phyloP scores from a whole-genome alignment of 1,140 invertebrate genomes.

The Heliconius hewitsoni region DNA sequence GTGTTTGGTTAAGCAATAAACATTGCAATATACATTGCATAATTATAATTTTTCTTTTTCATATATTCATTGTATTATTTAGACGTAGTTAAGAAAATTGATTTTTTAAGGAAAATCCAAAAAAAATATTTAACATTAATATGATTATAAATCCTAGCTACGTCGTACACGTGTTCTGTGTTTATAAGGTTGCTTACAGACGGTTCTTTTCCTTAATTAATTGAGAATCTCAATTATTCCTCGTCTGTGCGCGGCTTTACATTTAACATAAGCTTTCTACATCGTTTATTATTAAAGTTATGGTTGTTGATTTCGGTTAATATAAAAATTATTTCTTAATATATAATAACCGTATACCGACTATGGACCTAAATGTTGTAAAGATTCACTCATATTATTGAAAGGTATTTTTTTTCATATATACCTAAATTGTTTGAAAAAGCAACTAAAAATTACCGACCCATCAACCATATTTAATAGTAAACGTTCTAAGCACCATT shows the following conservation, averaged over 20 bases:
- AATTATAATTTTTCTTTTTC: slow-evolving; percentile 40
- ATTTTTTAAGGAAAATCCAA: not conserved
- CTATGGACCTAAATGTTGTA: no score
- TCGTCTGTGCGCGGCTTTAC: slow-evolving; percentile 39
- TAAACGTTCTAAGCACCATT: slow-evolving; percentile 68
- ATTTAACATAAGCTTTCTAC: slow-evolving; percentile 37
- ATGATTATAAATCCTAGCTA: not conserved
- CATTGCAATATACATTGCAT: slow-evolving; percentile 63
- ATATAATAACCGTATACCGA: no score
- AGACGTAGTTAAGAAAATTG: not conserved
- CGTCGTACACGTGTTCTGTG: slow-evolving; percentile 44
- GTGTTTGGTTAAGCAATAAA: slow-evolving; percentile 55
- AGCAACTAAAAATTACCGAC: no score
- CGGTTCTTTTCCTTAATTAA: slow-evolving; percentile 47
- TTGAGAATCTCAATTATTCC: slow-evolving; percentile 39
- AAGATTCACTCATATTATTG: no score
- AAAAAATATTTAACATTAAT: not conserved
- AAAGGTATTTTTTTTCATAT: no score
- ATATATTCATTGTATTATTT: slow-evolving; percentile 37
- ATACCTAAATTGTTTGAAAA: no score
- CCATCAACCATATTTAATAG: not conserved
- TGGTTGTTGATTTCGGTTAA: not conserved
- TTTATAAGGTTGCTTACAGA: slow-evolving; percentile 42
- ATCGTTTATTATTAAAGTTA: slow-evolving; percentile 55
- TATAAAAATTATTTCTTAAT: not conserved